Evolutionary conservation across 2,797 vertebrate genomes (phyloP).

Genomic region (Eremophila alpestris): DNA sequence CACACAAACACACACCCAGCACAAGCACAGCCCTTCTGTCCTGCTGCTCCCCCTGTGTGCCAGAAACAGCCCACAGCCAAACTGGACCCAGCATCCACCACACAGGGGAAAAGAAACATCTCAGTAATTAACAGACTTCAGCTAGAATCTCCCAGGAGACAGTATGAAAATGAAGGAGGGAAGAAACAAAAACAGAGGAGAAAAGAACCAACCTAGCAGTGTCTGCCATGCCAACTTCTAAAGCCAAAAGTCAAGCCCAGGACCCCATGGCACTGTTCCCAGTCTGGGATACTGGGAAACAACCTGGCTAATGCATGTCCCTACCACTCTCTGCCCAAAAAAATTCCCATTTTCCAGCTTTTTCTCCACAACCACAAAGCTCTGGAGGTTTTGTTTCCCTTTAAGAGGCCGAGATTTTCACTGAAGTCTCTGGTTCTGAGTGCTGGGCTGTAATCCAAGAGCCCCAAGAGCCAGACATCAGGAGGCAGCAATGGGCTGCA

Average conservation of each 20-base stretch:
- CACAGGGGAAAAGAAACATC: not conserved
- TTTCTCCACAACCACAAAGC: not conserved
- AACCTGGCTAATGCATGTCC: not conserved
- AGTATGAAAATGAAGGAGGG: not conserved
- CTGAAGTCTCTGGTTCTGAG: not conserved
- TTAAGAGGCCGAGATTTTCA: not conserved
- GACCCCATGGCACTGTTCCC: not conserved
- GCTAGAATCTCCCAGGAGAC: slow-evolving; percentile 45
- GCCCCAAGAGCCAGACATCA: not conserved
- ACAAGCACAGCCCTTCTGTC: not conserved
- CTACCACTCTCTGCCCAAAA: not conserved
- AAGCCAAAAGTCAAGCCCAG: not conserved
- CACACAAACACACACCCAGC: accelerated
- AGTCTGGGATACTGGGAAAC: not conserved
- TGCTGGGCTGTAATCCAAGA: not conserved
- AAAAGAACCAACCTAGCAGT: not conserved
- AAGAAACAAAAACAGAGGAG: slow-evolving; percentile 23
- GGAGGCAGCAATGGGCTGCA: not conserved
- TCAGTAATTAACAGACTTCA: slow-evolving; percentile 25
- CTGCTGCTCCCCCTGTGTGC: not conserved
- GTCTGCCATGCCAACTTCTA: not conserved
- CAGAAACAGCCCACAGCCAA: not conserved
- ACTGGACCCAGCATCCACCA: accelerated
- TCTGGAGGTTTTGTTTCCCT: not conserved
- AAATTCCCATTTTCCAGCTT: not conserved